phyloP scores from a whole-genome alignment of 2,797 vertebrate species.

The Sebastes steindachneri region DNA sequence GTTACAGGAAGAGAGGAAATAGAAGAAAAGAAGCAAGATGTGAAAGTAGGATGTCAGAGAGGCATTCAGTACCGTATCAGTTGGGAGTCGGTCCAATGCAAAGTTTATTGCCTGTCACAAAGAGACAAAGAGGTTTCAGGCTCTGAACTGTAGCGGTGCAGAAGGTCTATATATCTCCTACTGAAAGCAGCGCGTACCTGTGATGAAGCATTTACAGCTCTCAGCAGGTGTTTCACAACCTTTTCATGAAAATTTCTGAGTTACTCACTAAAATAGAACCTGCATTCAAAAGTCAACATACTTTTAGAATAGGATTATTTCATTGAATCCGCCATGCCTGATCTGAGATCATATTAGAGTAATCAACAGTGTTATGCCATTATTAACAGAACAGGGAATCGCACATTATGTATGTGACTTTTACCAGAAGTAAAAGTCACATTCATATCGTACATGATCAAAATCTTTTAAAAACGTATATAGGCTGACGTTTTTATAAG shows the following conservation, averaged over 20 bases:
- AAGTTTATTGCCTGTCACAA: constrained; percentile 18
- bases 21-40: neutral
- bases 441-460: neutral
- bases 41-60: neutral
- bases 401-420: too few relatives aligned
- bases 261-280: neutral
- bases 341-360: neutral
- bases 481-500: too few relatives aligned
- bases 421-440: neutral
- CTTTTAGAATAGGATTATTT: neutral
- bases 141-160: neutral
- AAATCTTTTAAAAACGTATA: too few relatives aligned
- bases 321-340: neutral
- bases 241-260: neutral
- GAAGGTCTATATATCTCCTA: neutral
- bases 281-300: neutral
- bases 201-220: constrained; percentile 15
- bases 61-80: neutral
- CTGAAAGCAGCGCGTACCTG: neutral
- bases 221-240: constrained; percentile 4
- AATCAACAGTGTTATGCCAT: neutral
- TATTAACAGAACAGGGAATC: neutral
- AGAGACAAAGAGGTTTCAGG: constrained; percentile 18
- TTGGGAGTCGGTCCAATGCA: neutral
- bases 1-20: neutral